Percentiles rank a stretch among this genome's conserved stretches.
phyloP scores from a whole-genome alignment of 2,797 vertebrate genomes.

The Garrulus glandarius region DNA sequence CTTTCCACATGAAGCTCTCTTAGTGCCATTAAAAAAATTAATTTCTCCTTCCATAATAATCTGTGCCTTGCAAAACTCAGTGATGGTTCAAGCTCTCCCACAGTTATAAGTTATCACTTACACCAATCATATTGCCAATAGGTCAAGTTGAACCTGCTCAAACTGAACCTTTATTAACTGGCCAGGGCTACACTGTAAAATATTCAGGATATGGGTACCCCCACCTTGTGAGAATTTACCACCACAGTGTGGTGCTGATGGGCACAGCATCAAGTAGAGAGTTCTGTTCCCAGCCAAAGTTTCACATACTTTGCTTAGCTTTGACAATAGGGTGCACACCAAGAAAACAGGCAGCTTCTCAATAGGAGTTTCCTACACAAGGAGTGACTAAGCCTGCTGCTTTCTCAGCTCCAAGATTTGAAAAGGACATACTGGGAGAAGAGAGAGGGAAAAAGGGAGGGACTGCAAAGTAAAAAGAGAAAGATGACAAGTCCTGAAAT shows the following conservation, averaged over 20 bases:
- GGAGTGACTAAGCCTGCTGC: not conserved
- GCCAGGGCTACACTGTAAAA: not conserved
- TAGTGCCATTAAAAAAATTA: not conserved
- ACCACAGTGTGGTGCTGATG: not conserved
- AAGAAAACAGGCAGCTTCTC: not conserved
- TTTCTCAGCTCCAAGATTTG: not conserved
- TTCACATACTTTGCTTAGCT: not conserved
- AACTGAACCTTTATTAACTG: not conserved
- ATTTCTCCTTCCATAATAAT: not conserved
- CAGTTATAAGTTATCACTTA: not conserved
- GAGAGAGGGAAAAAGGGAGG: not conserved
- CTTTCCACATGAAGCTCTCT: not conserved
- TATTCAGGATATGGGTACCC: fast-evolving
- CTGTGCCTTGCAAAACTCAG: not conserved
- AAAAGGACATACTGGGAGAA: not conserved
- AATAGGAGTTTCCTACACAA: not conserved
- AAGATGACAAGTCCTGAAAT: not conserved
- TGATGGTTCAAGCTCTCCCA: not conserved
- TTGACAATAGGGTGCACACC: not conserved
- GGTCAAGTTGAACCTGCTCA: not conserved
- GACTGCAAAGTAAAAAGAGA: not conserved
- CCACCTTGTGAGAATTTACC: not conserved
- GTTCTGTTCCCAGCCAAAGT: not conserved
- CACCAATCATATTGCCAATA: not conserved
- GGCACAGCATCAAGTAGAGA: not conserved